Base-by-base conservation (phyloP, 2,888 invertebrate species). In the Aporophyla lueneburgensis region DNA sequence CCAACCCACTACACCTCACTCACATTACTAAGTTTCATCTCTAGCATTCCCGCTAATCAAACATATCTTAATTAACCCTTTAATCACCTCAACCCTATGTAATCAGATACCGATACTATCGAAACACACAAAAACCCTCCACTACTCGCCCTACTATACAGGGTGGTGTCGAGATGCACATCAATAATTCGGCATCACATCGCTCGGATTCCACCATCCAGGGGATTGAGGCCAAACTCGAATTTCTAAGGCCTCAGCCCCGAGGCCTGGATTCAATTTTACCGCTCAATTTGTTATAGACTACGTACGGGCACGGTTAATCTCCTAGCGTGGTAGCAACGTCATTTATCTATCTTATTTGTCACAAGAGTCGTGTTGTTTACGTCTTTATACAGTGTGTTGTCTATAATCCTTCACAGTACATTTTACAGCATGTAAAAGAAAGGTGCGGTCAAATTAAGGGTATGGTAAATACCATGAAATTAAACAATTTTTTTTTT, bases 181-280 rank as follows among this genome's bases (percentile, higher is more conserved):
- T 94, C 91, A 93, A 93, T 93, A 93, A 94, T 94, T 93, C 93
- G 80, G 82, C 74, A 81, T 86, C 90, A 86, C 88, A 89, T 90
- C 86, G 91, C 90, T 86, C 89, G 85, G 90, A 88, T 86, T 86
- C 86, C 85, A 76, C 75, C 85, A 86, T 85, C 89, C 86, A 75
- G 80, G 87, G 89, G 87, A 87, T 87, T 86, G 79, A 76, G 80
- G 84, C 65, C 75, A 53, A 59, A 85, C 86, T 89, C 89, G 75
- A 85, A 89, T 91, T 86, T 79, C 88, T 89, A 79, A 87, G 81
- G 84, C 82, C 79, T 71, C 59, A 86, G 80, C 84, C 82, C 76
- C 72, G 56, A 66, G 19, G 62, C 71, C 80, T 56, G 77, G 86
- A 85, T 86, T 87, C 87, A 85, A 86, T 89, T 88, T 88, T 87